Evolutionary conservation across 2,113 vertebrate species (phyloP), one percentile per base, ranked within the genome.

Genomic region (Boulengeromyrus knoepffleri): DNA sequence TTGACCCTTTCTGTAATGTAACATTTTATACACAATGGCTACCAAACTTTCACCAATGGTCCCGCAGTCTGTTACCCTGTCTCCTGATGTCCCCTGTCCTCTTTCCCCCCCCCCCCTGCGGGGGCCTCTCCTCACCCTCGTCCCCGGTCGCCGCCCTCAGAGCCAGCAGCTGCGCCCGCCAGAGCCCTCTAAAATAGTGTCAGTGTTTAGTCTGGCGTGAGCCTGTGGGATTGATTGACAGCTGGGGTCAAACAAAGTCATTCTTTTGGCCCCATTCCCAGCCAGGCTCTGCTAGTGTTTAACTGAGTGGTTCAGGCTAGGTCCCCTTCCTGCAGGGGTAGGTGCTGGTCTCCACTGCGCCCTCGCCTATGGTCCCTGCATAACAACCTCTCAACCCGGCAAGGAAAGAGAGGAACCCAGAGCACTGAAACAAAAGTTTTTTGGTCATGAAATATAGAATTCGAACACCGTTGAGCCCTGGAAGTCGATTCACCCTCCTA

Each of bases 131-230:
- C 95, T 93, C 93, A 90, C 93, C 91, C 53, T 56, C 94, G n/a
- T 53, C 31, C 87, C 87, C 94, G 94, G 95, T 95, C 93, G 94
- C 93, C 96, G 95, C 95, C 95, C 45, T 94, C 95, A 96, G 96
- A 96, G 95, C 95, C 96, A 96, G 96, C 96, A 97, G 96, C 96
- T 96, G 96, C 95, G 95, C 94, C 95, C 95, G 96, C 95, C 96
- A 96, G 96, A 96, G 96, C 97, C 94, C 96, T 96, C 96, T 96
- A 96, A 96, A 97, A 97, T 96, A 96, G 96, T 97, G 97, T 97
- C 96, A 97, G 96, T 97, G 96, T 97, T 97, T 97, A 96, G 96
- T 97, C 97, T 97, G 96, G 96, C 96, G 94, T 95, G 95, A 92
- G 93, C 95, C 95, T 97, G 94, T 94, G 92, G 96, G 94, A 96